Evolutionary conservation across 2,888 invertebrate species (phyloP).

Genomic region (Sinohyriopsis cumingii): DNA sequence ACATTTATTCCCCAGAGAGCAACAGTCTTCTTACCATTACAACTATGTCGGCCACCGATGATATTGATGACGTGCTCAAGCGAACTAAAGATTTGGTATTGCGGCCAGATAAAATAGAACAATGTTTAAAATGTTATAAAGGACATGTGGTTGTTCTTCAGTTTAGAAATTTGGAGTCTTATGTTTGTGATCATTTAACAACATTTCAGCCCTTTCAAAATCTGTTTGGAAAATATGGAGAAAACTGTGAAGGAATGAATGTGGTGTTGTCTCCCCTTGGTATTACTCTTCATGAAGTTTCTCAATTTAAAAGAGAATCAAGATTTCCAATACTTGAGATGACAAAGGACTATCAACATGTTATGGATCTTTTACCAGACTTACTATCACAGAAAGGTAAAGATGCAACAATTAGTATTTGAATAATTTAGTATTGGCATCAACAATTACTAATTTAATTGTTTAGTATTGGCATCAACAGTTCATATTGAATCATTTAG

Average conservation of each 20-base stretch:
- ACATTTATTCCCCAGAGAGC: slow-evolving; percentile 53
- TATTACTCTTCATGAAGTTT: slow-evolving; percentile 16
- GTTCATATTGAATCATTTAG: too few species aligned
- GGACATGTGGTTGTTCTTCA: slow-evolving; percentile 33
- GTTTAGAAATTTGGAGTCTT: slow-evolving; percentile 30
- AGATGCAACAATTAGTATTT: neutral
- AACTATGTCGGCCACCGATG: slow-evolving; percentile 19
- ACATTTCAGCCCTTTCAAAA: slow-evolving; percentile 35
- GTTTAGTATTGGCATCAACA: too few species aligned
- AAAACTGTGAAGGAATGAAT: slow-evolving; percentile 19
- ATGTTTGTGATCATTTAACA: slow-evolving; percentile 38
- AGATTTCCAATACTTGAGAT: slow-evolving; percentile 9
- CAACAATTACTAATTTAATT: too few species aligned
- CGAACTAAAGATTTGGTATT: neutral
- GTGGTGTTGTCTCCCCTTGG: slow-evolving; percentile 19
- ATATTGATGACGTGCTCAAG: slow-evolving; percentile 13
- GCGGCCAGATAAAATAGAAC: neutral
- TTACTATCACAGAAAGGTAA: slow-evolving; percentile 1
- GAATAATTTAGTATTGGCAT: too few species aligned
- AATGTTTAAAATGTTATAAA: slow-evolving; percentile 4
- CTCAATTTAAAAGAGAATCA: slow-evolving; percentile 21
- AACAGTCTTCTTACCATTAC: slow-evolving; percentile 47
- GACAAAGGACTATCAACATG: slow-evolving; percentile 7
- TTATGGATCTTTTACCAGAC: slow-evolving; percentile 11
- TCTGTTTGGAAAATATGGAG: slow-evolving; percentile 15